Conservation (phyloP, 2,113 vertebrate species). For the Bufo gargarizans region DNA sequence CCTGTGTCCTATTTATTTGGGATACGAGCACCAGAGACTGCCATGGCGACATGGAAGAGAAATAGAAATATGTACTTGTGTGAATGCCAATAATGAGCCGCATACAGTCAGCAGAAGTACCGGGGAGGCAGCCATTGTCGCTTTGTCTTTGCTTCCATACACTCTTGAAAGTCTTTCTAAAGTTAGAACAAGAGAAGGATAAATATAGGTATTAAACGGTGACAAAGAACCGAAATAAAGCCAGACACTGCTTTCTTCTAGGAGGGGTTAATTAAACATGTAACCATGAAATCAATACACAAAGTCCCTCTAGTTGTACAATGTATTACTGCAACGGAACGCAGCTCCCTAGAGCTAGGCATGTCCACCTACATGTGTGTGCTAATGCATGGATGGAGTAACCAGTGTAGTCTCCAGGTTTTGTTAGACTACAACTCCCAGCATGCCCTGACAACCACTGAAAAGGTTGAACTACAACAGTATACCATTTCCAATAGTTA, state of each 20-base stretch:
- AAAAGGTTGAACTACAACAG: too few relatives aligned
- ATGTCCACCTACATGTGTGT: too few relatives aligned
- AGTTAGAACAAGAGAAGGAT: not conserved
- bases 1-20: not conserved
- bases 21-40: not conserved
- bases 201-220: not conserved
- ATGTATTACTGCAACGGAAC: not conserved
- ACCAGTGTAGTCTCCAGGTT: too few relatives aligned
- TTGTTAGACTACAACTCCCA: too few relatives aligned
- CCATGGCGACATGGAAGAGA: not conserved
- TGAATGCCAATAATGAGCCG: not conserved
- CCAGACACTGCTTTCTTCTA: not conserved
- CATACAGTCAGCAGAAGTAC: not conserved
- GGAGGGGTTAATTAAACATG: not conserved
- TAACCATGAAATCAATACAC: slow-evolving; percentile 1
- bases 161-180: not conserved
- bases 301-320: slow-evolving; percentile 34
- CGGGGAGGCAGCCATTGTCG: not conserved
- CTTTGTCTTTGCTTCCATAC: not conserved
- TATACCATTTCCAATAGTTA: too few relatives aligned
- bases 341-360: not conserved
- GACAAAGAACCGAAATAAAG: slow-evolving; percentile 4
- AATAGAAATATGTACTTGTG: not conserved
- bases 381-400: too few relatives aligned
- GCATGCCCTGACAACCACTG: too few relatives aligned